Evolutionary conservation across 2,113 vertebrate species (phyloP), one percentile per base, ranked within the genome.

Genomic region (Etheostoma spectabile): DNA sequence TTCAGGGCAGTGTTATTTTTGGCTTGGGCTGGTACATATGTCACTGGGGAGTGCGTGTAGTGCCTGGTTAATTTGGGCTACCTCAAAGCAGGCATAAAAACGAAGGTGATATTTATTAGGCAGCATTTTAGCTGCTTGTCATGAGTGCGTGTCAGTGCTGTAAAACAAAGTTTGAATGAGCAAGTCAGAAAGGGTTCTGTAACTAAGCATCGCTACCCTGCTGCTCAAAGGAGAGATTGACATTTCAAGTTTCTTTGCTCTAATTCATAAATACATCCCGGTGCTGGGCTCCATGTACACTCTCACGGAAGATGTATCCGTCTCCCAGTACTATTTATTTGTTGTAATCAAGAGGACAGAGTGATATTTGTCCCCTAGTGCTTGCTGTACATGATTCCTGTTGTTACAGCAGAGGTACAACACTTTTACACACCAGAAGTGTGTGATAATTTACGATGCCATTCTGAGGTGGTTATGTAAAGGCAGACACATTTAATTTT

Each of bases 61-160:
- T 80, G 83, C 89, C 90, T 86, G 89, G 85, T 90, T 95, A 94
- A 95, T 95, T 94, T 93, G 86, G 78, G 88, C 88, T 90, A 94
- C 88, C 93, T 94, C 92, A 91, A 94, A 92, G 89, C 82, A 62
- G 80, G 84, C 90, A 86, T 93, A 87, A 90, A 92, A 90, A 89
- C 5, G 76, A 56, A 82, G 83, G 74, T 51, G 60, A 94, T 90
- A 93, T 94, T 94, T 94, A 94, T 94, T 94, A 94, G 93, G 86
- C 85, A 90, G 86, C 91, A 79, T 83, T 93, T 91, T 90, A 92
- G 90, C 74, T 72, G 86, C 89, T 87, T 92, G 91, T 92, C 94
- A 94, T 69, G 79, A 74, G 83, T 82, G 84, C 60, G 64, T 91
- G 92, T 94, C 82, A 78, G 81, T 15, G 68, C 83, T 67, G 77